Evolutionary conservation across 92 coral and sea anemone genomes (phyloP), one percentile per base, ranked within the genome.

Genomic region (Zoanthus sociatus): DNA sequence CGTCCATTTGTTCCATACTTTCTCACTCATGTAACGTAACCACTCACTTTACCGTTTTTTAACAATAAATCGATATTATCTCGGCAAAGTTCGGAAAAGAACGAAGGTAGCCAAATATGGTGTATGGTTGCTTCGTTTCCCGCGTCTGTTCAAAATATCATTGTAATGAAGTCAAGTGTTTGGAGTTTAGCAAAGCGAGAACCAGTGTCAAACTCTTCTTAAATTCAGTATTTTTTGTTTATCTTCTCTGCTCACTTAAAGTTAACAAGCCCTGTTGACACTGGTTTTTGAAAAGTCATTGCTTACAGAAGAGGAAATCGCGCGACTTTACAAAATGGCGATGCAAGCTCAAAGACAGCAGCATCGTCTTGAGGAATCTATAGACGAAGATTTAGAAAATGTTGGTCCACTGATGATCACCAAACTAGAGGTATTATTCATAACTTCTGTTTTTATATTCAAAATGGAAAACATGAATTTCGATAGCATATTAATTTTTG

Each of bases 261-360:
- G 42, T 50, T 81, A 4, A 46, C 44, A 32, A 20, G 30, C 13
- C 74, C 17, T 46, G 48, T 3, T 10, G 30, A 44, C 14, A 66
- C 4, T 13, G 63, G 47, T 44, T 1, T 55, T 9, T 42, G 17
- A 26, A 78, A 15, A 51, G 11, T 51, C 10, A 33, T 45, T 13
- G 18, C 42, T 69, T 31, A 37, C 9, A 20, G 14, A 54, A 32
- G n/a, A 11, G 54, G 33, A 18, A 33, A 18, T 26, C 44, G 60
- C 73, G 6, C 44, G 6, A 26, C 73, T 69, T 11, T 61, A 12
- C 16, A 51, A 92, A 71, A 91, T 92, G 94, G 92, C 94, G 90
- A 86, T 89, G 86, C 98, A 94, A 84, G 92, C 94, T 50, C 94
- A 92, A 79, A 92, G 92, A 92, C 92, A 91, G 87, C 90, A 81